phyloP scores from a whole-genome alignment of 92 coral and sea anemone genomes.

The Palythoa heliodiscus region DNA sequence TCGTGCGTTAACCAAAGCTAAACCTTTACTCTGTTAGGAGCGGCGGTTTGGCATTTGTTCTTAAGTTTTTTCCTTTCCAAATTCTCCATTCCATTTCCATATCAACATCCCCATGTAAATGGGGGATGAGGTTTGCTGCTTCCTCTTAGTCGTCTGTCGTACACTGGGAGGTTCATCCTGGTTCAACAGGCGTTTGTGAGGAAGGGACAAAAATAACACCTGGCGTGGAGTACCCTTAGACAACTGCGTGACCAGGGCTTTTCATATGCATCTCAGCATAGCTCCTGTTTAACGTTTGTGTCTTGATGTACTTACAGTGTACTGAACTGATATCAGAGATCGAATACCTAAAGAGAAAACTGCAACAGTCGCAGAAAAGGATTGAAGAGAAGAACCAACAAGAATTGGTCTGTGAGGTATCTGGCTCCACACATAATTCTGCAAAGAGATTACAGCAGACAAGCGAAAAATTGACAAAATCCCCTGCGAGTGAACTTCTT shows the following conservation, averaged over 20 bases:
- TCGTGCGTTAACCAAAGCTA: too few relatives aligned
- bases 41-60: too few relatives aligned
- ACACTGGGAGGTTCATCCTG: too few relatives aligned
- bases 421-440: background rate
- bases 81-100: too few relatives aligned
- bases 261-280: background rate
- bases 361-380: slow-evolving; percentile 9
- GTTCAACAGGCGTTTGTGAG: too few relatives aligned
- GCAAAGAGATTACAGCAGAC: background rate
- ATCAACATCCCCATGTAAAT: too few relatives aligned
- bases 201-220: too few relatives aligned
- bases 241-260: background rate
- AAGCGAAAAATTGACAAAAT: background rate
- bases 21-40: too few relatives aligned
- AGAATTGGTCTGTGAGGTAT: background rate
- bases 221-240: too few relatives aligned
- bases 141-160: too few relatives aligned
- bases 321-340: background rate
- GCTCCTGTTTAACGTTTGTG: background rate
- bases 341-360: slow-evolving; percentile 9
- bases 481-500: slow-evolving; percentile 9
- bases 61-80: too few relatives aligned
- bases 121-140: too few relatives aligned
- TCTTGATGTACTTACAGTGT: background rate
- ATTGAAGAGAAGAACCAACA: slow-evolving; percentile 9